These are phyloP conservation scores for Drosophila emarginata DNA, from an alignment of 2,888 invertebrate species.

Conservation along the genomic window DNA sequence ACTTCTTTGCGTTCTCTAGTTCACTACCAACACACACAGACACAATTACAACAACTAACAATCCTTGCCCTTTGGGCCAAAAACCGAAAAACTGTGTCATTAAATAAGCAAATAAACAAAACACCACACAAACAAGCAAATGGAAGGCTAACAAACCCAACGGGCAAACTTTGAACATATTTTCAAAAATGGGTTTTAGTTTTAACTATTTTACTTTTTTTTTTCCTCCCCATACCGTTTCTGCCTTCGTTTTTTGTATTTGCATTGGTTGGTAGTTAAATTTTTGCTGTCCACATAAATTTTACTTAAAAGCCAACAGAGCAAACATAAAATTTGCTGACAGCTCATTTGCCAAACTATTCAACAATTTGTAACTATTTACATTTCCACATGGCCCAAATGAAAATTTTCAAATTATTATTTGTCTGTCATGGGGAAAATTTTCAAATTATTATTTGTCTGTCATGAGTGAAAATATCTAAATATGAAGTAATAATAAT, in stretches of 20 bases:
- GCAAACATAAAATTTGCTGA: slow-evolving; percentile 9
- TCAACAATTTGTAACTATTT: not conserved
- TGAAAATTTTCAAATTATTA: not conserved
- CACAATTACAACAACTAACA: slow-evolving; percentile 3
- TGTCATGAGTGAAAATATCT: not conserved
- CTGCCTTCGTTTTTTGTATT: not conserved
- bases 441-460: slow-evolving; percentile 14
- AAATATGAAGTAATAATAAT: not conserved
- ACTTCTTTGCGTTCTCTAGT: slow-evolving; percentile 49
- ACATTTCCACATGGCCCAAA: not conserved
- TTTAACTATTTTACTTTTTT: not conserved
- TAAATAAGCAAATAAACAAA: slow-evolving; percentile 13
- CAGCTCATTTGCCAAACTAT: slow-evolving; percentile 14
- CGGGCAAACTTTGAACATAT: slow-evolving; percentile 41
- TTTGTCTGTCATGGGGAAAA: slow-evolving; percentile 9
- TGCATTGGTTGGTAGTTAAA: slow-evolving; percentile 8
- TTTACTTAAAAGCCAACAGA: slow-evolving; percentile 7
- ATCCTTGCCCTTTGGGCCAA: not conserved
- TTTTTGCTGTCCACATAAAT: slow-evolving; percentile 9
- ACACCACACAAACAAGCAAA: slow-evolving; percentile 1
- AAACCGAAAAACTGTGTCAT: slow-evolving; percentile 9
- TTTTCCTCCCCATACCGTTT: not conserved
- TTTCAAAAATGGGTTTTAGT: slow-evolving; percentile 24
- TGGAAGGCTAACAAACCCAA: slow-evolving; percentile 16
- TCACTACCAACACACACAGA: slow-evolving; percentile 3